Evolutionary conservation across 2,113 vertebrate genomes (phyloP), one percentile per base, ranked within the genome.

Genomic region (Pitta sordida): DNA sequence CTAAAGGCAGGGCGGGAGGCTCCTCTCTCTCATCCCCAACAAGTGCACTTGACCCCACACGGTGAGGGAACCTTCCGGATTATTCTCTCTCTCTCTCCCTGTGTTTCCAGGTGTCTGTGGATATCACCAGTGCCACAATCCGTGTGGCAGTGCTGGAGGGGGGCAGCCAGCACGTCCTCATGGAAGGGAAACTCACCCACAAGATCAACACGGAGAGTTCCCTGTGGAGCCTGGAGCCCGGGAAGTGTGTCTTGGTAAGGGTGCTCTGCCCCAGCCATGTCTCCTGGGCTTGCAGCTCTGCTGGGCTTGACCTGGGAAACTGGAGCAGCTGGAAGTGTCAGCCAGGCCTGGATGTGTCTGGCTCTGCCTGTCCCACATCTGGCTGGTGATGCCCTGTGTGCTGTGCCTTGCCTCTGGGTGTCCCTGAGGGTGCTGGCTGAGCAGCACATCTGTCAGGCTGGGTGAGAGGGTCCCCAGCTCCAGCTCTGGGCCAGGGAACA

Each of bases 171-270:
- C 97, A 46, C 0, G 95, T 98, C 4, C 98, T 99, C 82, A 97
- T 99, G 98, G 98, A 99, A 71, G 99, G 99, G 59, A 98, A 98
- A 14, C 98, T 99, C 92, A 98, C 98, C 2, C 98, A 99, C 96
- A 99, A 98, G 97, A 98, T 99, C 97, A 99, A 99, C 97, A 98
- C 97, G 0, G 99, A 99, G 90, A 98, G 97, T 91, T 99, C 99
- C 6, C 97, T 99, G 23, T 99, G 99, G 99, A 99, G 99, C 88
- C 98, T 99, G 67, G 99, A 99, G 88, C 99, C 99, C 0, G 99
- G 99, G 7, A 96, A 88, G 67, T 99, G 99, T 2, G 91, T 99
- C 39, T 91, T 98, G 86, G 99, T 99, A 96, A 98, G 98, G 69
- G 29, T 8, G 5, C 3, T 30, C 74, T 4, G 0, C 6, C 4